phyloP scores from a whole-genome alignment of 1,140 invertebrate species.

The Panulirus ornatus region DNA sequence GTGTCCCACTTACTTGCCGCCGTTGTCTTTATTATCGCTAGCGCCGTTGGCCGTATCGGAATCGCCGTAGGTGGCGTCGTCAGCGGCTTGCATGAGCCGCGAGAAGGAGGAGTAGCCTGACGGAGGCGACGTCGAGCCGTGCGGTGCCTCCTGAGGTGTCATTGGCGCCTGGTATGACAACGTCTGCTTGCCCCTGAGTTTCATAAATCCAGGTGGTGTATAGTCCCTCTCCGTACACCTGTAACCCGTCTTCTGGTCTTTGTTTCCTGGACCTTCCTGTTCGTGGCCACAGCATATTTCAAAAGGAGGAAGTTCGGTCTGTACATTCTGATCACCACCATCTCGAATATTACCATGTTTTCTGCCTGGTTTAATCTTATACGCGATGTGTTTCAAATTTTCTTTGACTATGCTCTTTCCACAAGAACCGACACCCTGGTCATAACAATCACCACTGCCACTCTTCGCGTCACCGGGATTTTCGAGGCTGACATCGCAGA shows the following conservation, averaged over 20 bases:
- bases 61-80: slow-evolving; percentile 36
- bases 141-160: not conserved
- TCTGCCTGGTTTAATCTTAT: slow-evolving; percentile 8
- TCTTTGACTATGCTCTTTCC: slow-evolving; percentile 22
- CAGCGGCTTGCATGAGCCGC: slow-evolving; percentile 38
- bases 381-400: slow-evolving; percentile 41
- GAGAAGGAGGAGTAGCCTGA: not conserved
- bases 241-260: not conserved
- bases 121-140: not conserved
- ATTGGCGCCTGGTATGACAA: not conserved
- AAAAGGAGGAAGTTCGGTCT: slow-evolving; percentile 34
- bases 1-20: not conserved
- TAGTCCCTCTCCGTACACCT: not conserved
- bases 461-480: slow-evolving; percentile 25
- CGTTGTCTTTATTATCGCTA: slow-evolving; percentile 10
- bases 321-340: not conserved
- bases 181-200: not conserved
- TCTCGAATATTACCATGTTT: not conserved
- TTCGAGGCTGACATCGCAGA: slow-evolving; percentile 61
- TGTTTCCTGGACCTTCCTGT: not conserved
- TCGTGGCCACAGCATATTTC: slow-evolving; percentile 8
- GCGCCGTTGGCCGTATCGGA: slow-evolving; percentile 25
- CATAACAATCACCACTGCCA: not conserved
- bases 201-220: not conserved
- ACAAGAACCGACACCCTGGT: not conserved